Base-by-base conservation (phyloP, 1,140 invertebrate genomes). In the Papilio xuthus region DNA sequence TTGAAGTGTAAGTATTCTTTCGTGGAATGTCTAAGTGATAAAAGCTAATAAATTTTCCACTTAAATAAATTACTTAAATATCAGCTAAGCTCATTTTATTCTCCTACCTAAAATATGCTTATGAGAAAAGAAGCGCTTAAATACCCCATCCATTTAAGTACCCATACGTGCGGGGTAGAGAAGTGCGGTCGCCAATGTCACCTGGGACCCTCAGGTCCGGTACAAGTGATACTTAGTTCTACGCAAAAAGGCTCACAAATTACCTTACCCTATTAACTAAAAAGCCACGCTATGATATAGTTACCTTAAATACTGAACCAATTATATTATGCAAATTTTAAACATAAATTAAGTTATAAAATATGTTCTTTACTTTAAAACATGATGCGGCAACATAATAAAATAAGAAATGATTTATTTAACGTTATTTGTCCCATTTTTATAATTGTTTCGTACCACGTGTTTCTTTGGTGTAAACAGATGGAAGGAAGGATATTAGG, bases 261-360 rank as follows among this genome's bases (percentile, higher is more conserved):
- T 70, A 70, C 69, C 69, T 42, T 70, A 37, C n/a, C 69, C 18
- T 70, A 70, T 70, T 70, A 41, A 70, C 69, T 70, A 70, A 70
- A 70, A 70, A 20, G 37, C 69, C 69, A 42, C 69, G 18, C n/a
- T 10, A 42, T 70, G 37, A 37, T 41, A 37, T 69, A 70, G 20
- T 70, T 67, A 67, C 13, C 12, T 28, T 67, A 67, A 67, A 67
- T 28, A 67, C 42, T 78, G 47, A 78, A 72, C 78, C 82, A 83
- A 83, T 80, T 53, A 53, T 20, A 53, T 44, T 44, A 53, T 53
- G 50, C n/a, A 20, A 53, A 53, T 53, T 53, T 53, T 18, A 70
- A 78, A 37, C 18, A 71, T 77, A 67, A 67, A 12, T 50, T 53
- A 53, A 70, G 28, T 70, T 53, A 9, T 53, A 53, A 20, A 53